Evolutionary conservation across 92 coral and sea anemone species (phyloP).

Genomic region (Heteractis magnifica): DNA sequence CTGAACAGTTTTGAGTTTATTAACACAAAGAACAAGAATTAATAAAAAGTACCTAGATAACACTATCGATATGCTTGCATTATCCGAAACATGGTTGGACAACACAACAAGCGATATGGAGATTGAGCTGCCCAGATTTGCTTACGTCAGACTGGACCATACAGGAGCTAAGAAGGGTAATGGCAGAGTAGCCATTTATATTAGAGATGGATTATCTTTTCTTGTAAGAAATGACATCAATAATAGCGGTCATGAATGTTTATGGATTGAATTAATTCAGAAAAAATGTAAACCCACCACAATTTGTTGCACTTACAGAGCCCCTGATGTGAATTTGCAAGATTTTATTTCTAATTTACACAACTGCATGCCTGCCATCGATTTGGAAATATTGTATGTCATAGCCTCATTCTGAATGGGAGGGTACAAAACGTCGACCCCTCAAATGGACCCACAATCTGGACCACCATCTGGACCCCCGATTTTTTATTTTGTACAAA

Average conservation of each 20-base stretch:
- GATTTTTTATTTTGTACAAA: no score
- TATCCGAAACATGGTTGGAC: no score
- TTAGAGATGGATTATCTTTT: conserved; percentile 24
- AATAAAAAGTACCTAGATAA: no score
- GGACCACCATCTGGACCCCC: no score
- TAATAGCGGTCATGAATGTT: conserved; percentile 44
- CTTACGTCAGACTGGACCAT: conserved; percentile 10
- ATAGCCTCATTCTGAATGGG: no score
- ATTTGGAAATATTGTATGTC: neutral
- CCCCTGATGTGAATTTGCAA: conserved; percentile 25
- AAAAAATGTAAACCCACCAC: conserved; percentile 40
- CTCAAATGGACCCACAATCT: no score
- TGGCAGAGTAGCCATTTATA: conserved; percentile 26
- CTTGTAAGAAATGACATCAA: conserved; percentile 21
- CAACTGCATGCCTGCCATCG: conserved; percentile 16
- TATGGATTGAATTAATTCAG: conserved; percentile 44
- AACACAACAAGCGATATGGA: no score
- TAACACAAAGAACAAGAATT: no score
- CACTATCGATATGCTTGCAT: no score
- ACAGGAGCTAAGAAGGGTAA: conserved; percentile 31
- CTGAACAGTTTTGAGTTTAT: no score
- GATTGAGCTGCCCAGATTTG: conserved; percentile 10
- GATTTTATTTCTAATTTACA: conserved; percentile 36
- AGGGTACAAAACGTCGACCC: no score
- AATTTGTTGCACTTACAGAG: conserved; percentile 49